These are phyloP conservation scores for Pygmarrhopalites habei DNA, from an alignment of 1,140 invertebrate species.

Conservation along the genomic window DNA sequence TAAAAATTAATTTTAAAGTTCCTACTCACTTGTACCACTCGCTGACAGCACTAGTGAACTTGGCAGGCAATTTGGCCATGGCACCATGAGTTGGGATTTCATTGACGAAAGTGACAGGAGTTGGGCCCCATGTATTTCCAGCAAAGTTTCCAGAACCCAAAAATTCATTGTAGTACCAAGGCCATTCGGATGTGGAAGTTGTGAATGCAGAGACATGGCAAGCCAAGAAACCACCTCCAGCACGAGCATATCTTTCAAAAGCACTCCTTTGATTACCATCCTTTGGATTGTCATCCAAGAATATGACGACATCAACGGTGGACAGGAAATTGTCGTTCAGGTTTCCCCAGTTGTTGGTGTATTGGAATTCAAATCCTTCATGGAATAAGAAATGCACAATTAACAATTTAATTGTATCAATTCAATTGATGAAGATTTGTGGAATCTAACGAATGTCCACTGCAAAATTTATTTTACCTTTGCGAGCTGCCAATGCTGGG, in stretches of 20 bases:
- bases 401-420: too few species aligned
- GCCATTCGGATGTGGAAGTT: constrained; percentile 12
- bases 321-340: constrained; percentile 19
- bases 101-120: constrained; percentile 9
- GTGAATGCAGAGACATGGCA: constrained; percentile 25
- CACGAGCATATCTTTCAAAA: constrained; percentile 20
- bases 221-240: constrained; percentile 19
- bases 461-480: too few species aligned
- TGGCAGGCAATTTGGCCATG: constrained; percentile 13
- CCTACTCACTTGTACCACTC: too few species aligned
- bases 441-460: too few species aligned
- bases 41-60: constrained; percentile 9
- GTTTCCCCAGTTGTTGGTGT: constrained; percentile 20
- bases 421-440: too few species aligned
- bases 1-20: too few species aligned
- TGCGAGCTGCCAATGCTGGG: not conserved
- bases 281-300: constrained; percentile 24
- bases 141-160: constrained; percentile 24
- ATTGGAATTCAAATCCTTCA: constrained; percentile 15
- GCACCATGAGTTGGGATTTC: constrained; percentile 16
- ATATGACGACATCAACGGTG: constrained; percentile 16
- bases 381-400: too few species aligned
- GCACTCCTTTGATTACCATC: constrained; percentile 13
- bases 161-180: constrained; percentile 27
- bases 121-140: constrained; percentile 31